These are phyloP conservation scores for Anneissia japonica DNA, from an alignment of 35 echinoderm and acorn worm genomes.

Conservation along the genomic window DNA sequence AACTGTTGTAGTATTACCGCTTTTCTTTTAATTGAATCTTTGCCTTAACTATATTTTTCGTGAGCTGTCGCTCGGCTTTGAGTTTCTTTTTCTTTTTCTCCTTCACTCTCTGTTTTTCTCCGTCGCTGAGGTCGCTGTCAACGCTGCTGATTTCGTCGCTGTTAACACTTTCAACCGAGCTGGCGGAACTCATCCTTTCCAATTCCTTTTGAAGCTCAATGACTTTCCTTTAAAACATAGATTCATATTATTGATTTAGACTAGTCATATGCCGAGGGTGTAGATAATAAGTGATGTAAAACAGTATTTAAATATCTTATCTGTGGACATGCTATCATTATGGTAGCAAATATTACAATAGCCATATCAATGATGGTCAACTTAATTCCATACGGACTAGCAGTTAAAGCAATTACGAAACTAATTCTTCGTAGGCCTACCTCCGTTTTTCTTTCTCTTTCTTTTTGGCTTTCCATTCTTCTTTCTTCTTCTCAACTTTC, in stretches of 20 bases:
- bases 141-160: constrained; percentile 65
- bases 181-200: constrained; percentile 44
- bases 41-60: neutral
- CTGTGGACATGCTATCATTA: neutral
- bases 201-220: constrained; percentile 54
- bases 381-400: too few species aligned
- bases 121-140: constrained; percentile 18
- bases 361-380: neutral
- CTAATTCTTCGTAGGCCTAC: too few species aligned
- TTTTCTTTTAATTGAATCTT: neutral
- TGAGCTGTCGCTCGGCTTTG: neutral
- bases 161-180: constrained; percentile 57
- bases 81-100: constrained; percentile 24
- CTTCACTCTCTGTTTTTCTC: constrained; percentile 1
- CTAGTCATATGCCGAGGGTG: too few species aligned
- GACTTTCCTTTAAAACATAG: neutral
- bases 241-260: too few species aligned
- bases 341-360: neutral
- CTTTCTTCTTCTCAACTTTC: constrained; percentile 38
- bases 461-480: constrained; percentile 10
- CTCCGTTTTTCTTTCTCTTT: constrained; percentile 34
- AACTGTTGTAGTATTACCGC: neutral
- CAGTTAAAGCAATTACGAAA: too few species aligned
- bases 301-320: neutral
- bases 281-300: too few species aligned